Evolutionary conservation across 2,797 vertebrate genomes (phyloP), one percentile per base, ranked within the genome.

Genomic region (Falco peregrinus): DNA sequence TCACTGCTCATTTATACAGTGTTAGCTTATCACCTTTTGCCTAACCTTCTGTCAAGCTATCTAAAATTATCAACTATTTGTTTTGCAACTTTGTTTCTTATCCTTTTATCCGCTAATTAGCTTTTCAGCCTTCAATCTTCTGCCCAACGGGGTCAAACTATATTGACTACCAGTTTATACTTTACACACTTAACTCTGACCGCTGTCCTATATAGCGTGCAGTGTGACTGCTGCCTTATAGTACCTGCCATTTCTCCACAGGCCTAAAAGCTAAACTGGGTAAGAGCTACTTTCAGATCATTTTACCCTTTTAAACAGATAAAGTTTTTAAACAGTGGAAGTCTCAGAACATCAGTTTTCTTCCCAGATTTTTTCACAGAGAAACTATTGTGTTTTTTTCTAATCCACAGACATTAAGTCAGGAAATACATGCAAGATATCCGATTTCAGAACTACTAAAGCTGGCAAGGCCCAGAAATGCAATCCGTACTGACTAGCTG

Each of bases 401-500:
- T 84, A 90, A 87, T 78, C 47, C 69, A 90, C 69, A 81, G 82
- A 57, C 68, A 93, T 83, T 37, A 78, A 86, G 76, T 90, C 85
- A 84, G 75, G 89, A 92, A 94, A 93, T 88, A 89, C 54, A 95
- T 1, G 59, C 53, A 69, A 11, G 18, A 69, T 89, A 96, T 95
- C 90, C 10, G 73, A 95, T 95, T 96, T 97, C 93, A 96, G 94
- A 96, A 95, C 63, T 89, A 86, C 63, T 81, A 84, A 95, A 93
- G 79, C 48, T 95, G 91, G 93, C 95, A 41, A 86, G 50, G 76
- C 93, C 76, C 91, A 97, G 96, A 97, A 97, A 96, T 0, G 89
- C 96, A 97, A 97, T 96, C 87, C 28, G 45, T 68, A 96, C 74
- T 73, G 79, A 78, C 29, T 94, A 71, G 90, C 67, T 87, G 84